Conservation (phyloP, 2,888 invertebrate species). For the Drosophila testacea region DNA sequence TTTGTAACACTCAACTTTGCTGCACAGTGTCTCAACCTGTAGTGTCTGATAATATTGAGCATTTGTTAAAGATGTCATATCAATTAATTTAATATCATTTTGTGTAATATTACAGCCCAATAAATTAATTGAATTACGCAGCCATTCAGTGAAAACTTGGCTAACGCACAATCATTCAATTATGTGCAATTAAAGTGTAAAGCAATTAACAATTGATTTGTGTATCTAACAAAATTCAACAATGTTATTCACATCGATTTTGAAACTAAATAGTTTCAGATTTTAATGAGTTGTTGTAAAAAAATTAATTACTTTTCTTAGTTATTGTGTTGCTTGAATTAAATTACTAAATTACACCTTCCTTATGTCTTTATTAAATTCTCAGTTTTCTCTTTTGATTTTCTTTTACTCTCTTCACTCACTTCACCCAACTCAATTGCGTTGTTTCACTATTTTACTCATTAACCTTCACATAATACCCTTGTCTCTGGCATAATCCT, state of each 20-base stretch:
- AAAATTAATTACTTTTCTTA: not conserved
- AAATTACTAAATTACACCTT: not conserved
- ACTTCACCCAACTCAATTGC: not conserved
- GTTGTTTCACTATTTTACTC: constrained; percentile 18
- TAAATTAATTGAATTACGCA: constrained; percentile 62
- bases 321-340: not conserved
- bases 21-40: constrained; percentile 5
- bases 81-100: constrained; percentile 63
- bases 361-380: not conserved
- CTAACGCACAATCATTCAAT: constrained; percentile 45
- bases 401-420: not conserved
- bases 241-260: not conserved
- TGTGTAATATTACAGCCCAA: constrained; percentile 20
- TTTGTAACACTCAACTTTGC: not conserved
- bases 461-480: constrained; percentile 22
- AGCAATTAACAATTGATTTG: constrained; percentile 30
- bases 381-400: not conserved
- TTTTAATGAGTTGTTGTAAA: not conserved
- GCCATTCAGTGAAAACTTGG: constrained; percentile 22
- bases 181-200: constrained; percentile 11
- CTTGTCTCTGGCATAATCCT: constrained; percentile 25
- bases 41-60: not conserved
- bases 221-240: constrained; percentile 14
- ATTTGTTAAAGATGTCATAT: constrained; percentile 49
- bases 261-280: not conserved